phyloP scores from a whole-genome alignment of 2,113 vertebrate species.

The Azemiops feae region DNA sequence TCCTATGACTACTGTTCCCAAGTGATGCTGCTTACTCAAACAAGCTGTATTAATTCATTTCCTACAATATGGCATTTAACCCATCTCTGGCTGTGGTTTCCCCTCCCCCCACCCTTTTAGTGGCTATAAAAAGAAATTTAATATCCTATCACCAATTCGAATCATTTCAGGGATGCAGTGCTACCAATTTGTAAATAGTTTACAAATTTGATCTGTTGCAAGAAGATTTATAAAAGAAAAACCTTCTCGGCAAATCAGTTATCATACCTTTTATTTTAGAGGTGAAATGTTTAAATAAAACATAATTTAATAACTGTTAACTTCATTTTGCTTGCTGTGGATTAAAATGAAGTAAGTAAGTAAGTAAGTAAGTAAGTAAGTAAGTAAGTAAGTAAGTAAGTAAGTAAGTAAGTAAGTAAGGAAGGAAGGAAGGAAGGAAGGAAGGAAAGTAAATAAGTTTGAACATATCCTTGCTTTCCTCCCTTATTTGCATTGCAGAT shows the following conservation, averaged over 20 bases:
- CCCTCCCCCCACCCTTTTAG: neutral
- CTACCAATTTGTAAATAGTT: neutral
- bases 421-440: no score
- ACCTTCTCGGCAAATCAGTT: conserved; percentile 33
- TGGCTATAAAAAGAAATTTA: neutral
- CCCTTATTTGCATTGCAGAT: no score
- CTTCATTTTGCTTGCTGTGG: no score
- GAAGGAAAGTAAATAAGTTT: no score
- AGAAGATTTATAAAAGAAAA: conserved; percentile 11
- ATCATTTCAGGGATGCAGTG: neutral
- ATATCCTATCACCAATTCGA: neutral
- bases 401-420: no score
- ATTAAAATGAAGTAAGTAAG: no score
- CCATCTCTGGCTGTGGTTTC: neutral
- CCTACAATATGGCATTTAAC: neutral
- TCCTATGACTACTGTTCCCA: neutral
- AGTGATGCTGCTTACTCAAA: neutral
- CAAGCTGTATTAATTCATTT: neutral
- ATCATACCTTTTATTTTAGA: conserved; percentile 45
- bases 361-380: no score
- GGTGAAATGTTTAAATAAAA: conserved; percentile 31
- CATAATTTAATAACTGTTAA: neutral
- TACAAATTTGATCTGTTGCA: neutral
- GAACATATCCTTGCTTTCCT: no score
- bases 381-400: no score